Evolutionary conservation across 2,888 invertebrate species (phyloP), one percentile per base, ranked within the genome.

Genomic region (Clivina fossor): DNA sequence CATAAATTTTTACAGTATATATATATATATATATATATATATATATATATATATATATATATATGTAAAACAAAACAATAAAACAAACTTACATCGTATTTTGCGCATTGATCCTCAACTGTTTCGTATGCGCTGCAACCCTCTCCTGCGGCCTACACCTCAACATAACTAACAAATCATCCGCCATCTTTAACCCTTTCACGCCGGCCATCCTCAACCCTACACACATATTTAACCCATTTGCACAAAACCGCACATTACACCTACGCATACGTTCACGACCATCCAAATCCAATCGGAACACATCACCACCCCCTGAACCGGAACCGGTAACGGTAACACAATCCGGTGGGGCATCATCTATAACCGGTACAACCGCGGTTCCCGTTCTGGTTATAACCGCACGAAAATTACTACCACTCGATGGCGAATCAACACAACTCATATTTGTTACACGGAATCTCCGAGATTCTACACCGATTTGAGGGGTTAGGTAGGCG

Each of bases 101-200:
- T 53, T 62, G 65, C 57, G 67, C 57, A 61, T 69, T 71, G 16
- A 76, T 58, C 40, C 67, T 69, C 4, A 76, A 62, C 59, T 69
- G 70, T 58, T 69, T 74, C 1, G 76, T 77, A 62, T 79, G 80
- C 7, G 77, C 72, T 1, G 75, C 78, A 11, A 78, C 73, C 37
- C 74, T 73, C 35, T 80, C 79, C 62, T 80, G 81, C 0, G 76
- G 73, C 56, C 75, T 76, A 63, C 82, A 82, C 61, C 79, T 78
- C 37, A 82, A 65, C 3, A 78, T 79, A 15, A 82, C 66, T 32
- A 77, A 70, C 1, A 72, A 66, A 64, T 82, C 82, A 20, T 75
- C 75, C 1, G 74, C 75, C 4, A 82, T 71, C 65, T 74, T 75
- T 57, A 82, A 68, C 3, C 79, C 80, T 18, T 72, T 64, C 7